These are phyloP conservation scores for Eledone cirrhosa DNA, from an alignment of 2,888 invertebrate genomes.

Conservation along the genomic window DNA sequence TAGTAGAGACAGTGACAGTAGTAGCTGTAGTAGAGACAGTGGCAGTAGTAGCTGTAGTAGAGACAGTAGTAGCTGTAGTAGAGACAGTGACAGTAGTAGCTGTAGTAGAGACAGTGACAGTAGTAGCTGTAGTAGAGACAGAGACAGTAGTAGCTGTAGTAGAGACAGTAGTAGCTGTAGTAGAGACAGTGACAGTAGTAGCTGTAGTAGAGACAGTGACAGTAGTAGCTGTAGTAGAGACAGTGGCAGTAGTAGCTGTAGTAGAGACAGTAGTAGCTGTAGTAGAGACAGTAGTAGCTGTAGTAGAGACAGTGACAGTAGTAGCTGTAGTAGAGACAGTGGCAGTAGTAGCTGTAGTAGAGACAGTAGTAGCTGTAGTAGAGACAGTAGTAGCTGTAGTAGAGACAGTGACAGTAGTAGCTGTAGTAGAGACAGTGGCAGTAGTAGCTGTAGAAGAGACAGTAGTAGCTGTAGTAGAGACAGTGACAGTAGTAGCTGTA, in stretches of 20 bases:
- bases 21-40: no score
- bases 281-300: neutral
- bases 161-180: neutral
- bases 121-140: no score
- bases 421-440: no score
- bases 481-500: constrained; percentile 13
- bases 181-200: neutral
- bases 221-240: constrained; percentile 23
- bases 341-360: neutral
- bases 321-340: no score
- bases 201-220: neutral
- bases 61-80: neutral
- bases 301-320: neutral
- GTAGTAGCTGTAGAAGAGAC: neutral
- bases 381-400: neutral
- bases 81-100: neutral
- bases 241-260: no score
- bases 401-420: neutral
- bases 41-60: neutral
- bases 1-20: neutral
- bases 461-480: neutral
- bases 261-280: no score
- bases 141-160: neutral
- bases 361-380: neutral
- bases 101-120: neutral